These are phyloP conservation scores for Meles meles DNA, from an alignment of 2,113 vertebrate genomes.

Conservation along the genomic window DNA sequence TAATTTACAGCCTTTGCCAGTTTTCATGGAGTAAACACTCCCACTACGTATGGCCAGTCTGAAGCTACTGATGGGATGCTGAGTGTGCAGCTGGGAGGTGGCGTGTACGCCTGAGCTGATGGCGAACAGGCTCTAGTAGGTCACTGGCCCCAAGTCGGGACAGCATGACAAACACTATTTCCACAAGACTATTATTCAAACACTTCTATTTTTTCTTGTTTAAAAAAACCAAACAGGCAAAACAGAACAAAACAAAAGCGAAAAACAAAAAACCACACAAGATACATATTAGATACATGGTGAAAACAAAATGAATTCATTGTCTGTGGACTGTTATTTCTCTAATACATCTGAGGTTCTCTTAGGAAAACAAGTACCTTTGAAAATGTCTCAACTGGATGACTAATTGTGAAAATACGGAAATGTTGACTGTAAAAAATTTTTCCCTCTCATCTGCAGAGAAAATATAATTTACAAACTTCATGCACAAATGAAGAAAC, in stretches of 20 bases:
- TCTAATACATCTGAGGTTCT: background rate
- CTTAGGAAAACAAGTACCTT: background rate
- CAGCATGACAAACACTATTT: background rate
- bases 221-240: background rate
- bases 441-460: background rate
- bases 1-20: background rate
- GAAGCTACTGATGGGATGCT: background rate
- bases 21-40: background rate
- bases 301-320: background rate
- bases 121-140: background rate
- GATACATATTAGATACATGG: background rate
- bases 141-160: background rate
- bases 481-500: background rate
- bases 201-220: background rate
- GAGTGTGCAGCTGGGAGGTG: background rate
- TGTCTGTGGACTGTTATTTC: background rate
- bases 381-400: slow-evolving; percentile 2
- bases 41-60: background rate
- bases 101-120: background rate
- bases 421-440: background rate
- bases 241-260: background rate
- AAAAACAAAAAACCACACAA: background rate
- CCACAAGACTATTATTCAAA: background rate
- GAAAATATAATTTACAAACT: slow-evolving; percentile 28
- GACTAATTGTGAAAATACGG: background rate